Conservation (phyloP, 2,888 invertebrate species). For the Shargacucullia verbasci region DNA sequence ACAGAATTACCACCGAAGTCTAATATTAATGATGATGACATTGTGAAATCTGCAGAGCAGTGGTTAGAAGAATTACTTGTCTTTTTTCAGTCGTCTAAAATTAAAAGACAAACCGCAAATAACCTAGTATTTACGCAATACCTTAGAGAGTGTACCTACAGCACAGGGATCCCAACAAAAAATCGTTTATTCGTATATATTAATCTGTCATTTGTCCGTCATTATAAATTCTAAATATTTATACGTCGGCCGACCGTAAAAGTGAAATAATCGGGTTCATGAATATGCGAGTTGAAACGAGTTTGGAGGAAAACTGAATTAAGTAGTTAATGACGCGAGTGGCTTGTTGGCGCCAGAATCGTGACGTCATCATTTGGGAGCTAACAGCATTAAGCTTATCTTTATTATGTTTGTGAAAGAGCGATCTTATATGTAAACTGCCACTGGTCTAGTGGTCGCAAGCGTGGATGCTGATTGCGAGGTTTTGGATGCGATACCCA, state of each 20-base stretch:
- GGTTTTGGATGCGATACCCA: too few relatives aligned
- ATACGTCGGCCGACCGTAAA: slow-evolving; percentile 37
- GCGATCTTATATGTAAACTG: too few relatives aligned
- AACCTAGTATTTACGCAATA: too few relatives aligned
- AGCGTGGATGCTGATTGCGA: too few relatives aligned
- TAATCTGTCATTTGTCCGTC: slow-evolving; percentile 32
- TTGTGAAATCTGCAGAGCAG: slow-evolving; percentile 13
- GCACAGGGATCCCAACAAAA: too few relatives aligned
- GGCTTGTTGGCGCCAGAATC: slow-evolving; percentile 12
- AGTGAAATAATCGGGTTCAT: slow-evolving; percentile 45
- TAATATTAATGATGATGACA: too few relatives aligned
- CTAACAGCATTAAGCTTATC: too few relatives aligned
- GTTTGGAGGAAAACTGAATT: slow-evolving; percentile 39
- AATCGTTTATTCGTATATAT: too few relatives aligned
- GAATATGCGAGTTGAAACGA: slow-evolving; percentile 41
- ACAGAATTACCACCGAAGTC: too few relatives aligned
- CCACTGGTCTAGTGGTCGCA: too few relatives aligned
- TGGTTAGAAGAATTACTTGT: background rate
- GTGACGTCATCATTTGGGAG: slow-evolving; percentile 12
- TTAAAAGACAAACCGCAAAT: background rate
- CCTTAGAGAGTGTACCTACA: too few relatives aligned
- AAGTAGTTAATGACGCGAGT: slow-evolving; percentile 29
- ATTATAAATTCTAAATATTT: slow-evolving; percentile 45
- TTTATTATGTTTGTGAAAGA: too few relatives aligned
- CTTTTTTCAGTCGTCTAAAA: background rate